These are phyloP conservation scores for Spicauda simplicius DNA, from an alignment of 2,888 invertebrate species.

Conservation along the genomic window DNA sequence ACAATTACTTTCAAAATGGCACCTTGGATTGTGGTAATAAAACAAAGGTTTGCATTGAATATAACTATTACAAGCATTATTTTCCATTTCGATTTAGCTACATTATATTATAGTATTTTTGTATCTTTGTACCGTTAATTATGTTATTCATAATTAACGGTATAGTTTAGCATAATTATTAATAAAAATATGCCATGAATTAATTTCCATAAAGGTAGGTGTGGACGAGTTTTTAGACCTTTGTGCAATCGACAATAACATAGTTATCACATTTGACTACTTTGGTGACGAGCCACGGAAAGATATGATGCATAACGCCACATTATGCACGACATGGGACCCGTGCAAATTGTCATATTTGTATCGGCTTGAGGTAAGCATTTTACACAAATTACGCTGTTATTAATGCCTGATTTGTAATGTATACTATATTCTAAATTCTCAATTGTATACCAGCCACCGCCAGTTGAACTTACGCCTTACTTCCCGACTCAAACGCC, in stretches of 20 bases:
- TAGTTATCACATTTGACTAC: conserved; percentile 77
- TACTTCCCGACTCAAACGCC: conserved; percentile 67
- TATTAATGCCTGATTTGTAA: not conserved
- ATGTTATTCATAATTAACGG: no score
- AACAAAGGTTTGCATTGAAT: conserved; percentile 59
- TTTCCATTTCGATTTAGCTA: no score
- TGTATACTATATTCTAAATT: not conserved
- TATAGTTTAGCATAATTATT: no score
- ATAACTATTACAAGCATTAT: not conserved
- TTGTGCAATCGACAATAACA: conserved; percentile 76
- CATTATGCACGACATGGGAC: conserved; percentile 75
- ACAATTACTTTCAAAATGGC: conserved; percentile 76
- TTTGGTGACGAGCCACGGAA: conserved; percentile 79
- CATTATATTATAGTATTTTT: no score
- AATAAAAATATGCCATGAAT: not conserved
- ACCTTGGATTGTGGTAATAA: conserved; percentile 78
- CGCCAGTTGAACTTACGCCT: conserved; percentile 70
- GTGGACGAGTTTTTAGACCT: conserved; percentile 63
- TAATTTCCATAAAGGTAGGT: conserved; percentile 53
- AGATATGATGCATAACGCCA: conserved; percentile 76
- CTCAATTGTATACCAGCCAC: conserved; percentile 54
- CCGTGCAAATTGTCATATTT: conserved; percentile 75
- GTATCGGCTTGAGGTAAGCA: conserved; percentile 71
- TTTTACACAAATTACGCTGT: not conserved
- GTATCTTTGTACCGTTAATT: no score